These are phyloP conservation scores for Pelobates fuscus DNA, from an alignment of 2,113 vertebrate genomes.

Conservation along the genomic window DNA sequence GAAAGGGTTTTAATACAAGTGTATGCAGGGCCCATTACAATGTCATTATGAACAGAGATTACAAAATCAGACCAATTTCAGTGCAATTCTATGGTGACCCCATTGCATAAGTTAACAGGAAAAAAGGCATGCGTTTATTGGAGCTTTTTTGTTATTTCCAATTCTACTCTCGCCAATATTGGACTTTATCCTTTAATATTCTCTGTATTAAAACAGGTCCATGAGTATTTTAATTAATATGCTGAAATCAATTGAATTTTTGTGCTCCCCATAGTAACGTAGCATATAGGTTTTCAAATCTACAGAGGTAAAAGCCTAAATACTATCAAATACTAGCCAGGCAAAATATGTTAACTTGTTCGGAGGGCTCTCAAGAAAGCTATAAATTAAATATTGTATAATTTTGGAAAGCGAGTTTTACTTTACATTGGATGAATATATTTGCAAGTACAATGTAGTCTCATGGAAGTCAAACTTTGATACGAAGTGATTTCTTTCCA, in stretches of 20 bases:
- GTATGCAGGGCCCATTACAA: conserved; percentile 49
- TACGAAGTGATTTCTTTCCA: too few species aligned
- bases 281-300: conserved; percentile 26
- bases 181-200: conserved; percentile 34
- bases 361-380: background rate
- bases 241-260: conserved; percentile 46
- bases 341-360: background rate
- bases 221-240: conserved; percentile 47
- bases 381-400: conserved; percentile 13
- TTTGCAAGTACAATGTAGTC: too few species aligned
- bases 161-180: conserved; percentile 31
- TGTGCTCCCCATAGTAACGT: conserved; percentile 17
- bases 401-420: background rate
- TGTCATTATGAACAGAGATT: conserved; percentile 49
- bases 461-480: too few species aligned
- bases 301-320: conserved; percentile 7
- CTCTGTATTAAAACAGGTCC: conserved; percentile 34
- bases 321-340: background rate
- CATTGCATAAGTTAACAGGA: conserved; percentile 50
- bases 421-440: background rate
- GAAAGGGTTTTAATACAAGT: conserved; percentile 51
- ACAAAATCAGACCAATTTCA: conserved; percentile 50
- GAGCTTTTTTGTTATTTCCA: conserved; percentile 41
- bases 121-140: conserved; percentile 40
- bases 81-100: conserved; percentile 46